Base-by-base conservation (phyloP, 1,140 invertebrate genomes). In the Drosophila watanabei region DNA sequence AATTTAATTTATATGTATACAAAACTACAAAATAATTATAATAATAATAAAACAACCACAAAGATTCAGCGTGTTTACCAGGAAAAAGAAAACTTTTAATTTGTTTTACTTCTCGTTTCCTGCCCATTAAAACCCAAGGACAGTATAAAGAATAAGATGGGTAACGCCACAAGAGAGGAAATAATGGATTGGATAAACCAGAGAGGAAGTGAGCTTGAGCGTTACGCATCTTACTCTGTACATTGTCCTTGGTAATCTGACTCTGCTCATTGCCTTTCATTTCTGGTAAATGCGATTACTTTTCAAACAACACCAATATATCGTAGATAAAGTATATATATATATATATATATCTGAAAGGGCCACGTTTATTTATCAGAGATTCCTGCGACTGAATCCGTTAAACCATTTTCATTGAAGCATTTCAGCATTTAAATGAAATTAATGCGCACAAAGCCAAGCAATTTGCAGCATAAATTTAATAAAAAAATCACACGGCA, bases 1-100 rank as follows among this genome's bases (percentile, higher is more conserved):
- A 89, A 83, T 81, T 89, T 88, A 78, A 89, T 81, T 88, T 79
- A 80, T 88, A 88, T 88, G 81, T 89, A 78, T 80, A 86, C 69
- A 89, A 84, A 89, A 84, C 75, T 88, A 88, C 84, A 77, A 56
- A 87, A 78, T 88, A 89, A 83, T 75, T 84, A 72, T 87, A 88
- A 80, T 64, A 76, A 65, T 71, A 51, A 80, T 56, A 56, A 72
- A 70, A 51, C 48, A 79, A 70, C 37, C 30, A 63, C 57, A 51
- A 66, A 76, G 64, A 80, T 85, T 86, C 73, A 71, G 62, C 68
- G 68, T 63, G 65, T 75, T 69, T 78, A 70, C 58, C 85, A 89
- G 72, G 69, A 84, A 80, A 77, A n/a, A n/a, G n/a, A n/a, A 77
- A 52, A 28, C 46, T 52, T 66, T 65, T 51, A 33, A 79, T 78